Evolutionary conservation across 1,140 invertebrate genomes (phyloP), one percentile per base, ranked within the genome.

Genomic region (Manduca sexta): DNA sequence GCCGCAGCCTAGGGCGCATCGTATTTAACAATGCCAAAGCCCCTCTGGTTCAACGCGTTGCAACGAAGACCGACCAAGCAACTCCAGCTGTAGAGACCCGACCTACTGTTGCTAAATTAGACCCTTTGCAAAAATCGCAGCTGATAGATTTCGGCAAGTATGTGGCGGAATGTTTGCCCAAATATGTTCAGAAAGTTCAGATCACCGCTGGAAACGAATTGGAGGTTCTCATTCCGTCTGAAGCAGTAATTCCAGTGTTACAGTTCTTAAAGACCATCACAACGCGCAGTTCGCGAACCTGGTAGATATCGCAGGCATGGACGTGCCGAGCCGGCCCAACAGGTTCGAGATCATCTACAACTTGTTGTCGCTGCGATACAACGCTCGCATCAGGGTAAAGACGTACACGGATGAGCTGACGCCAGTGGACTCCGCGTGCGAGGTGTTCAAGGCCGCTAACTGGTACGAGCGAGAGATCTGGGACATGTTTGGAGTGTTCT

Each of bases 401-500:
- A 99, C 98, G 0, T 99, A 99, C 83, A 98, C 98, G 0, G 98
- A 99, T 89, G 98, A 99, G 80, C 84, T 99, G 49, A 97, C 97
- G 0, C 97, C 98, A 1, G 75, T 99, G 38, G 97, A 99, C 41
- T 98, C 97, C 0, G 86, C 87, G 2, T 89, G 88, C 74, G 89
- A 92, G 11, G 88, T 99, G 2, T 96, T 92, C 72, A 92, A 94
- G 88, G 97, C 93, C 42, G 95, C 98, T 6, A 95, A 99, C 72
- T 99, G 98, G 98, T 95, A 98, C 74, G 98, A 99, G 85, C 88
- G 98, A 60, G 98, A 99, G 89, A 92, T 98, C 18, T 99, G 97
- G 95, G 98, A 99, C 74, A 98, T 99, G 98, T 99, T 89, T 87
- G 98, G 98, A 31, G 94, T 99, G 2, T 98, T 97, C 86, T 99